A percentile compares a stretch with the other conserved stretches of the same genome.
phyloP scores from a whole-genome alignment of 2,797 vertebrate species.

The Etheostoma perlongum region DNA sequence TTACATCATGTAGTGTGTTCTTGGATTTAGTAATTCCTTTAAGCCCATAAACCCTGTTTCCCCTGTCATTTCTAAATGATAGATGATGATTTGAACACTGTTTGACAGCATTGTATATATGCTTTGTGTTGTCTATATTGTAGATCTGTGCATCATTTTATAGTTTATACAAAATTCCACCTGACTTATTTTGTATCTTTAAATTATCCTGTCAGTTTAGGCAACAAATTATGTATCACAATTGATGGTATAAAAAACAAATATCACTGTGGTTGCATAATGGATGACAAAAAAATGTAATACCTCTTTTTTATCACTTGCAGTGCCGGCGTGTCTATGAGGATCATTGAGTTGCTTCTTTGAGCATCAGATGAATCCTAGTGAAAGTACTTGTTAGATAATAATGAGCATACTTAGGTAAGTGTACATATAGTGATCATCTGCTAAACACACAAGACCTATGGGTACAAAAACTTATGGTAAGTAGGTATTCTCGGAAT shows the following conservation, averaged over 20 bases:
- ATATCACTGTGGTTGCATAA: neutral
- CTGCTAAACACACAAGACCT: neutral
- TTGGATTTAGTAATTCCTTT: conserved; percentile 27
- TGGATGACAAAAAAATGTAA: neutral
- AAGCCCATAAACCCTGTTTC: conserved; percentile 21
- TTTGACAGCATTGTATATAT: neutral
- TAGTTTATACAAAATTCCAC: neutral
- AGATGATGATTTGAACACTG: neutral
- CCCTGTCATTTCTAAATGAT: neutral
- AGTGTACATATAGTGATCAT: neutral
- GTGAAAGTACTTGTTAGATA: neutral
- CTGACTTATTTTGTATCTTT: neutral
- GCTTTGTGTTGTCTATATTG: neutral
- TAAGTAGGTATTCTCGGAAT: neutral
- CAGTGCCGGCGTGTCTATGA: conserved; percentile 84
- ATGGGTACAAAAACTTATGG: neutral
- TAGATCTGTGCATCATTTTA: neutral
- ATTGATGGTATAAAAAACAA: neutral
- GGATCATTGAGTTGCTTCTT: conserved; percentile 62
- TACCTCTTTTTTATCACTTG: conserved; percentile 77
- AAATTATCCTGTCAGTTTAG: neutral
- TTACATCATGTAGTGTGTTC: conserved; percentile 23
- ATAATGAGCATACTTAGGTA: neutral
- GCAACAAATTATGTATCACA: neutral
- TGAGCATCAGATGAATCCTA: conserved; percentile 66